These are phyloP conservation scores for Hartigia nigra DNA, from an alignment of 2,888 invertebrate species.

Conservation along the genomic window DNA sequence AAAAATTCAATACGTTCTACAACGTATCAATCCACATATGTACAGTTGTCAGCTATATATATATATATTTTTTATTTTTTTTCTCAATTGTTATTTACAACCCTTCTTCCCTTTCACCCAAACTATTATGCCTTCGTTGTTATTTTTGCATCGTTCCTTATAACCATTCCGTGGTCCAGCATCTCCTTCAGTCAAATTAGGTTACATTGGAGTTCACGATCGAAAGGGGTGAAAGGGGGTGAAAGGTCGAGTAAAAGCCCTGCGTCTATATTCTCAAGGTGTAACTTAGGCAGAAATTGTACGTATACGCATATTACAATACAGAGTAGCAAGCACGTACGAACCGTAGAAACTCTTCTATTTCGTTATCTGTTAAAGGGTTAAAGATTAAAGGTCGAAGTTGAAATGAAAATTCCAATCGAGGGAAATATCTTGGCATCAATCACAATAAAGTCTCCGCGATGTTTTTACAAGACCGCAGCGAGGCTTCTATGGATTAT, in stretches of 20 bases:
- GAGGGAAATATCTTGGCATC: conserved; percentile 3
- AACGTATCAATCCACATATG: not conserved
- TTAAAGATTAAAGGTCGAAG: not conserved
- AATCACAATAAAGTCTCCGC: conserved; percentile 21
- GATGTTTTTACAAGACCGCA: conserved; percentile 9
- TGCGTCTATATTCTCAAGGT: not conserved
- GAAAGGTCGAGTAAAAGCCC: not conserved
- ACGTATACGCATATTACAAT: not conserved
- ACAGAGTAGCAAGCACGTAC: not conserved
- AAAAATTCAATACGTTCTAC: not conserved
- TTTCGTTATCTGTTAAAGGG: not conserved
- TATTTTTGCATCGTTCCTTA: not conserved
- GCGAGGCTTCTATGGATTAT: not conserved
- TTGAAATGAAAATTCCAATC: not conserved
- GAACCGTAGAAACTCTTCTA: not conserved
- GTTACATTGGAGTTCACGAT: no score
- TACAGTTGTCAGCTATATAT: no score
- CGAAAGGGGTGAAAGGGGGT: not conserved
- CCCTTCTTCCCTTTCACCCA: not conserved
- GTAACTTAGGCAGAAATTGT: not conserved
- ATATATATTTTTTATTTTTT: not conserved
- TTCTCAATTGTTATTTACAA: no score
- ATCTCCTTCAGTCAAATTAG: not conserved
- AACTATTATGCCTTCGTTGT: not conserved
- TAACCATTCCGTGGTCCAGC: not conserved